Evolutionary conservation across 2,888 invertebrate genomes (phyloP).

Genomic region (Suillia variegata): DNA sequence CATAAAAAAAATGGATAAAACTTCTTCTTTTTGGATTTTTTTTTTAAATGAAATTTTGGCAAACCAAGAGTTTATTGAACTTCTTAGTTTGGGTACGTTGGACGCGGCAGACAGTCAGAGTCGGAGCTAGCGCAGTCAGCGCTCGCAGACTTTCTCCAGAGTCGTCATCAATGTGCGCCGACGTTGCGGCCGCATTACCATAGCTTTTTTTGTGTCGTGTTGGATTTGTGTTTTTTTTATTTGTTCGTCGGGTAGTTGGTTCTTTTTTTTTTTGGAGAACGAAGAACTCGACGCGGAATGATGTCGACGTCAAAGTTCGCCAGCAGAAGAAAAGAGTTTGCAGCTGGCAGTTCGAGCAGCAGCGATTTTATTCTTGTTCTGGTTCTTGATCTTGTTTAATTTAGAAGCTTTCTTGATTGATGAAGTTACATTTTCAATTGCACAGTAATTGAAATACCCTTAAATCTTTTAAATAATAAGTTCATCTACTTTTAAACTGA

Average conservation of each 20-base stretch:
- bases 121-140: conserved; percentile 2
- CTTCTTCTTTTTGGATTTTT: conserved; percentile 31
- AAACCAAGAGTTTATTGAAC: conserved; percentile 55
- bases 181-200: not conserved
- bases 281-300: not conserved
- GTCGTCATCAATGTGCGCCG: conserved; percentile 37
- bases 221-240: not conserved
- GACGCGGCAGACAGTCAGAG: conserved; percentile 29
- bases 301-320: not conserved
- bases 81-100: too few relatives aligned
- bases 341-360: too few relatives aligned
- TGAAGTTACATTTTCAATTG: too few relatives aligned
- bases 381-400: too few relatives aligned
- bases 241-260: too few relatives aligned
- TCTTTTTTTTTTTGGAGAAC: too few relatives aligned
- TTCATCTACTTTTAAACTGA: too few relatives aligned
- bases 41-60: conserved; percentile 51
- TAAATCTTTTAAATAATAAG: too few relatives aligned
- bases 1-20: conserved; percentile 13
- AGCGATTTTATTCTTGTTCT: too few relatives aligned
- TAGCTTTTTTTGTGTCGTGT: not conserved
- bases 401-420: too few relatives aligned
- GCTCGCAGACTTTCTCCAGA: conserved; percentile 50
- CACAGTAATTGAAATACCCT: too few relatives aligned
- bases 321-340: not conserved